A percentile compares a stretch with the other conserved stretches of the same genome.
Evolutionary conservation across 2,888 invertebrate species (phyloP).

Genomic region (Galeruca laticollis): DNA sequence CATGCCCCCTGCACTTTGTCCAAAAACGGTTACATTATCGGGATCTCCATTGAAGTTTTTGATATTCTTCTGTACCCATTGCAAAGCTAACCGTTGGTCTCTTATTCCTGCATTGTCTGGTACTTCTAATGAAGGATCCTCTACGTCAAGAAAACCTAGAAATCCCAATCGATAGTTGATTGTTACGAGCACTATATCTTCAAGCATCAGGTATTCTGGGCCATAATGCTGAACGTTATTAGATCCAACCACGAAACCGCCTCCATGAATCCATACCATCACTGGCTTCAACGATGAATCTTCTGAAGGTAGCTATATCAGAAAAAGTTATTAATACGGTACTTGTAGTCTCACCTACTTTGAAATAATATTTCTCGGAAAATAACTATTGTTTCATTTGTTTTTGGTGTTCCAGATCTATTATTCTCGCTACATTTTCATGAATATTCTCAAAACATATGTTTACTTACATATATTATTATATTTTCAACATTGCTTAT

Average conservation of each 20-base stretch:
- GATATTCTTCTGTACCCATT: conserved; percentile 69
- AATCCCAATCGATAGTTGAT: conserved; percentile 49
- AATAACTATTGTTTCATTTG: no score
- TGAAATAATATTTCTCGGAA: no score
- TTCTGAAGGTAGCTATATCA: conserved; percentile 10
- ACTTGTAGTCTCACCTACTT: no score
- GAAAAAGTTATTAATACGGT: neutral
- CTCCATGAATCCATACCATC: conserved; percentile 52
- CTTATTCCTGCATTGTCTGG: conserved; percentile 70
- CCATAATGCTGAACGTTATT: conserved; percentile 37
- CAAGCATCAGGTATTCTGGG: conserved; percentile 42
- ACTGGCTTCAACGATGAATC: conserved; percentile 43
- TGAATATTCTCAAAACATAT: no score
- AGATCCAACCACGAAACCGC: conserved; percentile 43
- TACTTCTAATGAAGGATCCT: conserved; percentile 48
- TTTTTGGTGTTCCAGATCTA: no score
- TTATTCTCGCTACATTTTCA: no score
- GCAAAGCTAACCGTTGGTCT: conserved; percentile 68
- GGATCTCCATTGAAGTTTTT: conserved; percentile 68
- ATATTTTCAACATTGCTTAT: no score
- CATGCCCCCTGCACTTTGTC: conserved; percentile 44
- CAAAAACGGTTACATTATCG: conserved; percentile 65
- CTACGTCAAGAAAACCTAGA: conserved; percentile 38
- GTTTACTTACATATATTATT: no score
- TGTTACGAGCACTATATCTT: conserved; percentile 47